These are phyloP conservation scores for Harpalus rubripes DNA, from an alignment of 2,888 invertebrate genomes.

Conservation along the genomic window DNA sequence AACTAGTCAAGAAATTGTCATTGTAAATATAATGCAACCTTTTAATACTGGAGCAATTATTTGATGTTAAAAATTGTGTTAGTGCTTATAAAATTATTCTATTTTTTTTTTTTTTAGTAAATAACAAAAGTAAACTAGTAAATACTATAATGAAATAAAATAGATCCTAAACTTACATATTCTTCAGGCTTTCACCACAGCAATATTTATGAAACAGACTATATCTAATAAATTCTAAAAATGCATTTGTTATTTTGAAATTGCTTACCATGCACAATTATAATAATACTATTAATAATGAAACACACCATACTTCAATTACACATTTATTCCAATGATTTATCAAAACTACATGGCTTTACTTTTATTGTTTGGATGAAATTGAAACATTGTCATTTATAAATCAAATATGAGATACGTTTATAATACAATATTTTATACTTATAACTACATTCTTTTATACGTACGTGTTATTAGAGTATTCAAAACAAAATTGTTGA, in stretches of 20 bases:
- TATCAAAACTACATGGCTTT: neutral
- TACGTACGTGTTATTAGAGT: neutral
- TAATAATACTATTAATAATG: neutral
- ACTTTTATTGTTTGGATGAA: too few species aligned
- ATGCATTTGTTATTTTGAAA: neutral
- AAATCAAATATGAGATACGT: too few species aligned
- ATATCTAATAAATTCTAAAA: neutral
- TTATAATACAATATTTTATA: neutral
- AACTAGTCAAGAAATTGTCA: neutral
- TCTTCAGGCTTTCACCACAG: neutral
- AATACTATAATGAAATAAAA: neutral
- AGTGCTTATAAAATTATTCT: neutral
- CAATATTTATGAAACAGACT: neutral
- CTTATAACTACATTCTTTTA: neutral
- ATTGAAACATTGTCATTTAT: too few species aligned
- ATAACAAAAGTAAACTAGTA: too few species aligned
- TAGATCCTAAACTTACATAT: neutral
- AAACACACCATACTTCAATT: neutral
- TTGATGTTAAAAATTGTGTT: conserved; percentile 14
- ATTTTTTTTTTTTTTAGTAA: conserved; percentile 1
- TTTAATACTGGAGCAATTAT: neutral
- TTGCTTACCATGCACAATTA: neutral
- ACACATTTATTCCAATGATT: neutral
- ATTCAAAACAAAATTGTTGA: neutral
- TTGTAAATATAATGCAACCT: neutral